phyloP scores from a whole-genome alignment of 1,140 invertebrate genomes.

The Phymorhynchus buccinoides region DNA sequence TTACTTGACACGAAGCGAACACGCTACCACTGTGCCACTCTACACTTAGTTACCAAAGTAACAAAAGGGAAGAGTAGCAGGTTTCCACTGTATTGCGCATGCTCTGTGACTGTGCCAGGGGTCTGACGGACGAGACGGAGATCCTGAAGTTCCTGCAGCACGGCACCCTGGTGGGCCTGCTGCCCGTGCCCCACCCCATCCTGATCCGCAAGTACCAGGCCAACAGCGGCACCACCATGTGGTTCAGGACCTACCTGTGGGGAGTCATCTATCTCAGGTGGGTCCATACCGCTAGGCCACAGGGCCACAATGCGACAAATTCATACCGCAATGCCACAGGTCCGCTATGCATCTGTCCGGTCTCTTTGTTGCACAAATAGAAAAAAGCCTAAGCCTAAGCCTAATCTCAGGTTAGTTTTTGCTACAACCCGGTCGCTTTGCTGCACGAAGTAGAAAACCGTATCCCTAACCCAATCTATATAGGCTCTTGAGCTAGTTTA shows the following conservation, averaged over 20 bases:
- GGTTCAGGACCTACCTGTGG: conserved; percentile 99
- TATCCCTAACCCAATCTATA: too few relatives aligned
- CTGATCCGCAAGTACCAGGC: conserved; percentile 99
- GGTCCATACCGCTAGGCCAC: conserved; percentile 20
- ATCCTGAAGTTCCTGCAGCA: conserved; percentile 99
- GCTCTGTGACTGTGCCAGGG: conserved; percentile 79
- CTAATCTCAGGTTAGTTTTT: not conserved
- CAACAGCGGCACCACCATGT: conserved; percentile 97
- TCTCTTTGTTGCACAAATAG: not conserved
- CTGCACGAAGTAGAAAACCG: too few relatives aligned
- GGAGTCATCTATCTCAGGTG: conserved; percentile 97
- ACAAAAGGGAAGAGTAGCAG: too few relatives aligned
- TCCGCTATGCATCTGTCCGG: not conserved
- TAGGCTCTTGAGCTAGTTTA: too few relatives aligned
- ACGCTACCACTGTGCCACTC: too few relatives aligned
- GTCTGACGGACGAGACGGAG: conserved; percentile 99
- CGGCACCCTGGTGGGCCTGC: conserved; percentile 95
- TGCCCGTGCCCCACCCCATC: conserved; percentile 99
- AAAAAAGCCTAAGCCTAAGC: too few relatives aligned
- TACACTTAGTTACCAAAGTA: too few relatives aligned
- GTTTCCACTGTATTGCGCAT: too few relatives aligned
- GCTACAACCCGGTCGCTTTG: too few relatives aligned
- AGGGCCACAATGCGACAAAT: too few relatives aligned
- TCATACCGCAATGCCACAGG: not conserved
- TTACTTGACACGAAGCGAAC: too few relatives aligned